These are phyloP conservation scores for Leptosomus discolor DNA, from an alignment of 2,113 vertebrate genomes.

Conservation along the genomic window DNA sequence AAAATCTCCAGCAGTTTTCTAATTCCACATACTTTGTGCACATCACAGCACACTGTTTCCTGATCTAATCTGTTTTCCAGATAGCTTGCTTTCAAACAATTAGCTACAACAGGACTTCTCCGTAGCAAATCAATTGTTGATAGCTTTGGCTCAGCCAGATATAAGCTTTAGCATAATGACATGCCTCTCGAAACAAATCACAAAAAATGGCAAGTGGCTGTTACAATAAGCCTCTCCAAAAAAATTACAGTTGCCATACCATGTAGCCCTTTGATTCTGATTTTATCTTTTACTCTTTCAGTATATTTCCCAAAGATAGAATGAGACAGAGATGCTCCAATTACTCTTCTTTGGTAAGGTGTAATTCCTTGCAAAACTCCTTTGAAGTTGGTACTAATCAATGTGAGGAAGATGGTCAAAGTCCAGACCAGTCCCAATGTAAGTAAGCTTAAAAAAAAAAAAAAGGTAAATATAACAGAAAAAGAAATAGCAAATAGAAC, in stretches of 20 bases:
- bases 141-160: background rate
- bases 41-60: background rate
- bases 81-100: slow-evolving; percentile 13
- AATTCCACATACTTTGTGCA: background rate
- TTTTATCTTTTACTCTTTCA: background rate
- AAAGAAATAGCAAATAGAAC: background rate
- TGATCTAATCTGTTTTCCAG: background rate
- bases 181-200: background rate
- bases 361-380: background rate
- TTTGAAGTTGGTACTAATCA: background rate
- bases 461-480: background rate
- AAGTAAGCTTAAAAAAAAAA: background rate
- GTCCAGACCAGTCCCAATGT: background rate
- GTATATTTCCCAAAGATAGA: background rate
- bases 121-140: background rate
- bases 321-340: background rate
- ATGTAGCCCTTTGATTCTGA: background rate
- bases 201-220: background rate
- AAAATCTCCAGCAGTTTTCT: background rate
- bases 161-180: background rate
- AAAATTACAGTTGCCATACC: background rate
- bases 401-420: background rate
- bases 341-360: background rate
- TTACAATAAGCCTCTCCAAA: background rate
- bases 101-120: background rate